Conservation (phyloP, 2,113 vertebrate species). For the Sciurus niger region DNA sequence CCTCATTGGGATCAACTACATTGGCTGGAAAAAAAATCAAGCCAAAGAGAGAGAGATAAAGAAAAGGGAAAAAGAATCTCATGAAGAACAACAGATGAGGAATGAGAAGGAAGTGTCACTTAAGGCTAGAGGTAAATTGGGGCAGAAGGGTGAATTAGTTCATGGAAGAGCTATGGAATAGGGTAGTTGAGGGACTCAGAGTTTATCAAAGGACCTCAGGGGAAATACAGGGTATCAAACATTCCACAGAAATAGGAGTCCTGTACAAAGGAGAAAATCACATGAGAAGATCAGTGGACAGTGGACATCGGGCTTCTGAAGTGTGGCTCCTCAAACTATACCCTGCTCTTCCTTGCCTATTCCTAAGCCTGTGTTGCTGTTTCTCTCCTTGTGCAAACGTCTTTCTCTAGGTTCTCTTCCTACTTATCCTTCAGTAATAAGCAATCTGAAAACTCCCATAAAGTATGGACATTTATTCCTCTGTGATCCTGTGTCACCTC, state of each 20-base stretch:
- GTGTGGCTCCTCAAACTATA: neutral
- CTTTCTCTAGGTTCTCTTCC: neutral
- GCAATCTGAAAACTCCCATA: neutral
- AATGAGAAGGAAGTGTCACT: neutral
- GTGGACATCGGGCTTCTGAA: no score
- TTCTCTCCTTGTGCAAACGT: neutral
- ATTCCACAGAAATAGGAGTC: neutral
- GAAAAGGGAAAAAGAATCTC: fast-evolving
- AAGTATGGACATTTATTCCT: neutral
- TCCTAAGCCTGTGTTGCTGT: neutral
- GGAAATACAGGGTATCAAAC: neutral
- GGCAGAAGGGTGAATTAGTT: neutral
- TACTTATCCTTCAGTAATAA: neutral
- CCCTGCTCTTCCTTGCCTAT: neutral
- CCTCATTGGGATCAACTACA: neutral
- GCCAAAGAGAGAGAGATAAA: neutral
- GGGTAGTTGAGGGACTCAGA: neutral
- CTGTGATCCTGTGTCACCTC: neutral
- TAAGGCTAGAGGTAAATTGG: neutral
- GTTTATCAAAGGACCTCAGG: neutral
- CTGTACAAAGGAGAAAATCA: neutral
- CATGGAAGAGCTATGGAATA: neutral
- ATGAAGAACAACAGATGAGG: fast-evolving
- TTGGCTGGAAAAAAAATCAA: slow-evolving; percentile 47
- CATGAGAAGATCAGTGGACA: neutral